Evolutionary conservation across 2,888 invertebrate species (phyloP).

Genomic region (Acanthacorydalis orientalis): DNA sequence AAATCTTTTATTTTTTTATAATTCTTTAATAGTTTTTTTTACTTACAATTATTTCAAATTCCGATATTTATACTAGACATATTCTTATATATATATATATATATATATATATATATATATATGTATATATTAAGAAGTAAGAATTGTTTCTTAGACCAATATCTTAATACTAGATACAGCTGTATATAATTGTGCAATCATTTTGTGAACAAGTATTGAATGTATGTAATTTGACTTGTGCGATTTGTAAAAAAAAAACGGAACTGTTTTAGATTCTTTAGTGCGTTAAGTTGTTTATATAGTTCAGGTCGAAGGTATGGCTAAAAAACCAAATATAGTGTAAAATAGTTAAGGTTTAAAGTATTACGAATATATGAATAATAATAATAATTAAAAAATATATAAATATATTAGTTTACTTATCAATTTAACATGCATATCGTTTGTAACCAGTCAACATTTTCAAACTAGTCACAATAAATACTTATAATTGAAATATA

Average conservation of each 20-base stretch:
- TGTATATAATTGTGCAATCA: background rate
- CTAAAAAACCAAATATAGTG: constrained; percentile 9
- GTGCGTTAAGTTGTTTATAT: background rate
- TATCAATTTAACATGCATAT: constrained; percentile 21
- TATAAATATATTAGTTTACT: background rate
- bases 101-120: no score
- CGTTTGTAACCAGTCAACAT: constrained; percentile 41
- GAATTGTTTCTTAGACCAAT: no score
- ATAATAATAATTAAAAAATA: constrained; percentile 7
- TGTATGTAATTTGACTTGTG: background rate
- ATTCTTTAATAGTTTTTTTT: no score
- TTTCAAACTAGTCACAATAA: constrained; percentile 55
- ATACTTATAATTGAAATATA: constrained; percentile 15
- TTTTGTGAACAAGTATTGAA: background rate
- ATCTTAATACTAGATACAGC: background rate
- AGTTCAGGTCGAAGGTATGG: constrained; percentile 3
- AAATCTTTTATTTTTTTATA: no score
- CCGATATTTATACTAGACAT: no score
- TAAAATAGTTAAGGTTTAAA: constrained; percentile 10
- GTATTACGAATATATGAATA: constrained; percentile 10
- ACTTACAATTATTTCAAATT: no score
- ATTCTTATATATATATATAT: no score
- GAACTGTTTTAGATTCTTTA: background rate
- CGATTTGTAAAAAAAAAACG: background rate
- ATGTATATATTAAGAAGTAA: no score